A percentile compares a stretch with the other conserved stretches of the same genome.
Conservation (phyloP, 2,797 vertebrate genomes). For the Ptychobarbus kaznakovi region DNA sequence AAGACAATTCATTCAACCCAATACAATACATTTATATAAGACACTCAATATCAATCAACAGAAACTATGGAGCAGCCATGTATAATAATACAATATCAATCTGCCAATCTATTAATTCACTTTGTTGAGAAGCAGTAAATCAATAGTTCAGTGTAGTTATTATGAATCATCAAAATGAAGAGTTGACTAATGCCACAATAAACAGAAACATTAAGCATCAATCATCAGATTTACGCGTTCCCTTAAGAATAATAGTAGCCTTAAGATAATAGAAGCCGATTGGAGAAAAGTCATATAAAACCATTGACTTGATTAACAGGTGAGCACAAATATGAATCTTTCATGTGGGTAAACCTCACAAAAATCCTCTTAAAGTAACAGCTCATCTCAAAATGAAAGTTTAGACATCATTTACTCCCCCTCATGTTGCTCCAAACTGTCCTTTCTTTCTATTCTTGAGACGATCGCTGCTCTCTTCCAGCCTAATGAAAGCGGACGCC, state of each 20-base stretch:
- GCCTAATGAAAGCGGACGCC: not conserved
- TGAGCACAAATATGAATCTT: not conserved
- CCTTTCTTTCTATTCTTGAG: not conserved
- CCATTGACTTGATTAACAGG: not conserved
- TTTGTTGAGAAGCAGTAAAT: not conserved
- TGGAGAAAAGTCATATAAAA: not conserved
- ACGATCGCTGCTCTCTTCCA: not conserved
- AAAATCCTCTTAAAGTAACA: not conserved
- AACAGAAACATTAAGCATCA: not conserved
- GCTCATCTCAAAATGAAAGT: not conserved
- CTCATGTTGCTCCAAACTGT: not conserved
- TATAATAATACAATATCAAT: not conserved
- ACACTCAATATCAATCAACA: conserved; percentile 10
- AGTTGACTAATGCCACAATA: not conserved
- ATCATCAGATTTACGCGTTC: not conserved
- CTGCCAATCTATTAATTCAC: not conserved
- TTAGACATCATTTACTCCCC: not conserved
- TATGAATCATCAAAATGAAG: conserved; percentile 13
- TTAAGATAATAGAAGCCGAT: too few species aligned
- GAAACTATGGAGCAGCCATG: not conserved
- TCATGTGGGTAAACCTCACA: not conserved
- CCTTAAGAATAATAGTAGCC: not conserved
- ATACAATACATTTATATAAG: not conserved
- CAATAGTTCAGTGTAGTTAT: conserved; percentile 4
- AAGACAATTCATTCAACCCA: conserved; percentile 1